These are phyloP conservation scores for Kuschelorhynchus macadamiae DNA, from an alignment of 2,888 invertebrate species.

Conservation along the genomic window DNA sequence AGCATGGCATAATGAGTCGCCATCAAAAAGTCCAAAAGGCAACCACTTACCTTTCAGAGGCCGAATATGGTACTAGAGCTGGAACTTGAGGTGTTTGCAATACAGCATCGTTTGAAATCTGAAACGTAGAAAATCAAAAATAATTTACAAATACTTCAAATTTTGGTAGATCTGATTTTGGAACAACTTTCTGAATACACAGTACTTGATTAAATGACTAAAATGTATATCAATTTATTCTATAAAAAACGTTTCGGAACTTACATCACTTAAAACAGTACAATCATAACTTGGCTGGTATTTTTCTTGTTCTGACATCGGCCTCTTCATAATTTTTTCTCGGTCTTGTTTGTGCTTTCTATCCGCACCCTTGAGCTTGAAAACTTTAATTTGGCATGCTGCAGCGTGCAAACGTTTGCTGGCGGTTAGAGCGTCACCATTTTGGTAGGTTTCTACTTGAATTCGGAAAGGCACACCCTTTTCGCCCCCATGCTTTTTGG, in stretches of 20 bases:
- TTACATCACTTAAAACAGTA: conserved; percentile 92
- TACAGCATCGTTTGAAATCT: conserved; percentile 75
- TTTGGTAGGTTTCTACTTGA: conserved; percentile 90
- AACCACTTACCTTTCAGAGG: conserved; percentile 42
- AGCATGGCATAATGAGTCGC: too few relatives aligned
- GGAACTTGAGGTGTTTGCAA: conserved; percentile 71
- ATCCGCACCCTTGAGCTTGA: conserved; percentile 95
- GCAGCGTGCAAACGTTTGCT: conserved; percentile 88
- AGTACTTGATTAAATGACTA: too few relatives aligned
- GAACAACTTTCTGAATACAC: too few relatives aligned
- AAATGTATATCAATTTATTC: too few relatives aligned
- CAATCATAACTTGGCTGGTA: conserved; percentile 97
- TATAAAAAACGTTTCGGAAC: conserved; percentile 58
- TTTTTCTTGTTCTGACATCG: conserved; percentile 88
- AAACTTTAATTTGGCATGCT: conserved; percentile 96
- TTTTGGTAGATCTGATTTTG: too few relatives aligned
- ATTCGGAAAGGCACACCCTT: conserved; percentile 97
- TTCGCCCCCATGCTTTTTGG: conserved; percentile 98
- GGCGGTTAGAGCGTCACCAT: conserved; percentile 69
- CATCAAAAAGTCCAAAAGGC: too few relatives aligned
- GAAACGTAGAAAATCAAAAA: conserved; percentile 50
- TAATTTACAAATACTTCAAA: too few relatives aligned
- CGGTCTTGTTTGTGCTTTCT: conserved; percentile 97
- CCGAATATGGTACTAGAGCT: conserved; percentile 15
- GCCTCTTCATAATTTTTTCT: conserved; percentile 91